Percentiles rank a stretch among this genome's conserved stretches.
Evolutionary conservation across 2,797 vertebrate genomes (phyloP).

Genomic region (Pseudomugil tenellus): DNA sequence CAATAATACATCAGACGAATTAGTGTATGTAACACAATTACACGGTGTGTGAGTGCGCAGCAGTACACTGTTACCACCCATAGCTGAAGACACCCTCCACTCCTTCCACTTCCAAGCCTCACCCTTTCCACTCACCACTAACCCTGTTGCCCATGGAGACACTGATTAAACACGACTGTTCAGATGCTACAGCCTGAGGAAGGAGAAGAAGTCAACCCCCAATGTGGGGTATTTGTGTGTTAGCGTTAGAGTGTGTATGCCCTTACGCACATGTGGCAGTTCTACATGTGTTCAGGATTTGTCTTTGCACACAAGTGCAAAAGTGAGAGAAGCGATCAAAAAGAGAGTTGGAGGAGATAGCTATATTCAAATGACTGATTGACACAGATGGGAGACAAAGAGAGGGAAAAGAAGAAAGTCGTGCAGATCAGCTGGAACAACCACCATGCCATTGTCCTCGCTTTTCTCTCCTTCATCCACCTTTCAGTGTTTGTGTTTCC

Average conservation of each 20-base stretch:
- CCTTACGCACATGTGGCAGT: constrained; percentile 9
- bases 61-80: constrained; percentile 53
- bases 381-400: constrained; percentile 13
- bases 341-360: constrained; percentile 13
- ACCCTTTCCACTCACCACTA: constrained; percentile 39
- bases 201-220: constrained; percentile 48
- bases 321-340: constrained; percentile 9
- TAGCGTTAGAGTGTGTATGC: constrained; percentile 18
- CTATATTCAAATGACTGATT: constrained; percentile 6
- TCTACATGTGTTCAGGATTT: constrained; percentile 6
- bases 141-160: constrained; percentile 72
- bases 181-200: constrained; percentile 73
- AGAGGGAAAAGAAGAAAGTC: constrained; percentile 25
- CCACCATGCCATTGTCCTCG: constrained; percentile 14
- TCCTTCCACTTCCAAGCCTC: constrained; percentile 45
- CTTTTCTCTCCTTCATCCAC: constrained; percentile 19
- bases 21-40: constrained; percentile 79
- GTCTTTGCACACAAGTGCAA: constrained; percentile 18
- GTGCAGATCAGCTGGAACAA: constrained; percentile 37
- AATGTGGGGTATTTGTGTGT: constrained; percentile 37
- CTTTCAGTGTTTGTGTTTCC: constrained; percentile 46
- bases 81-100: constrained; percentile 60
- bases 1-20: constrained; percentile 66
- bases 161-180: constrained; percentile 79
- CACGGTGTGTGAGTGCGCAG: constrained; percentile 73